Evolutionary conservation across 2,113 vertebrate species (phyloP).

Genomic region (Gnathonemus longibarbis): DNA sequence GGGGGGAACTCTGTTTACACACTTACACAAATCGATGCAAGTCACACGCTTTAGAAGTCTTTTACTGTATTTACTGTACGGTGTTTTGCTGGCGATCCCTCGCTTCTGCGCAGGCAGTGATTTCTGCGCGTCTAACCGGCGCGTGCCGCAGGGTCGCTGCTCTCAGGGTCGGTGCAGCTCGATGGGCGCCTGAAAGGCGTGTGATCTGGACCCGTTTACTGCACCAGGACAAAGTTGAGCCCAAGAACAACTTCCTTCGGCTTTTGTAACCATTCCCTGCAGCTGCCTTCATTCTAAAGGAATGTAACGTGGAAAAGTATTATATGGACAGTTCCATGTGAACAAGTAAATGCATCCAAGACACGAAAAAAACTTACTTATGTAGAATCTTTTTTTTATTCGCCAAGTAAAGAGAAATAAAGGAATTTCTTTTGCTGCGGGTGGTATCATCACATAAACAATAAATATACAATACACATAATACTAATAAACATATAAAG

Average conservation of each 20-base stretch:
- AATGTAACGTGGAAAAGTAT: not conserved
- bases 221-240: not conserved
- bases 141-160: not conserved
- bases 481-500: no score
- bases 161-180: not conserved
- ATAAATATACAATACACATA: no score
- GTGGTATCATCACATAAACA: no score
- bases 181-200: not conserved
- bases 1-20: not conserved
- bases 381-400: not conserved
- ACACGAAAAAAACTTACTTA: not conserved
- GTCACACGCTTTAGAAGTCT: not conserved
- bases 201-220: not conserved
- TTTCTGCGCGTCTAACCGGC: not conserved
- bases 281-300: not conserved
- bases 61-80: not conserved
- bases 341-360: not conserved
- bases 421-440: no score
- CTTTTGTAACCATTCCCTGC: not conserved
- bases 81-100: not conserved
- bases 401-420: no score
- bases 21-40: not conserved
- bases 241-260: not conserved
- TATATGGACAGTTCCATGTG: not conserved
- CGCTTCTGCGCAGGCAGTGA: not conserved